These are phyloP conservation scores for Drosophila arizonae DNA, from an alignment of 1,140 invertebrate species.

Conservation along the genomic window DNA sequence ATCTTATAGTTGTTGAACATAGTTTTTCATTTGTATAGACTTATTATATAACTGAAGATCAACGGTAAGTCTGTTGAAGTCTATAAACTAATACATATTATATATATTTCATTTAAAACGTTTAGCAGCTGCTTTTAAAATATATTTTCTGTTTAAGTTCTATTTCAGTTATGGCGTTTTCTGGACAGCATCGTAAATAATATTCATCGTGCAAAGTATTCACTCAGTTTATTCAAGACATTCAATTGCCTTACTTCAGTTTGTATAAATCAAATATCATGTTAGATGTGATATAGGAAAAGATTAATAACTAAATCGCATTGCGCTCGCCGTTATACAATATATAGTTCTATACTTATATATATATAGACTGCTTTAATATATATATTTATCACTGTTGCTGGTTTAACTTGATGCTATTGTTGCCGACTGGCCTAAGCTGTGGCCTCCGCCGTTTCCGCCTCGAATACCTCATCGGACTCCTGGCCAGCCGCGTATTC, in stretches of 20 bases:
- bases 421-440: conserved; percentile 29
- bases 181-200: conserved; percentile 56
- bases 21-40: conserved; percentile 1
- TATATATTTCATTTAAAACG: conserved; percentile 12
- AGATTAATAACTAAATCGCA: conserved; percentile 51
- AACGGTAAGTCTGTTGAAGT: neutral
- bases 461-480: conserved; percentile 69
- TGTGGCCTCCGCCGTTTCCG: conserved; percentile 51
- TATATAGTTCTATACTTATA: conserved; percentile 49
- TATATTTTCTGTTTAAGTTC: conserved; percentile 13
- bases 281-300: conserved; percentile 19
- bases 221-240: conserved; percentile 54
- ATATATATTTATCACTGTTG: conserved; percentile 78
- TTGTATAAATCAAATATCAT: conserved; percentile 39
- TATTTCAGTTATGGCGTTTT: conserved; percentile 53
- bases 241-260: conserved; percentile 42
- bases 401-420: conserved; percentile 49
- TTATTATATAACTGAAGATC: conserved; percentile 1
- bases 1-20: conserved; percentile 36
- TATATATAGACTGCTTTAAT: conserved; percentile 62
- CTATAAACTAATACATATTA: neutral
- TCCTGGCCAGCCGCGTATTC: conserved; percentile 52
- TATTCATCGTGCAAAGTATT: conserved; percentile 31
- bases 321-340: conserved; percentile 55
- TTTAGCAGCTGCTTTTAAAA: conserved; percentile 18